Evolutionary conservation across 2,113 vertebrate species (phyloP).

Genomic region (Engystomops pustulosus): DNA sequence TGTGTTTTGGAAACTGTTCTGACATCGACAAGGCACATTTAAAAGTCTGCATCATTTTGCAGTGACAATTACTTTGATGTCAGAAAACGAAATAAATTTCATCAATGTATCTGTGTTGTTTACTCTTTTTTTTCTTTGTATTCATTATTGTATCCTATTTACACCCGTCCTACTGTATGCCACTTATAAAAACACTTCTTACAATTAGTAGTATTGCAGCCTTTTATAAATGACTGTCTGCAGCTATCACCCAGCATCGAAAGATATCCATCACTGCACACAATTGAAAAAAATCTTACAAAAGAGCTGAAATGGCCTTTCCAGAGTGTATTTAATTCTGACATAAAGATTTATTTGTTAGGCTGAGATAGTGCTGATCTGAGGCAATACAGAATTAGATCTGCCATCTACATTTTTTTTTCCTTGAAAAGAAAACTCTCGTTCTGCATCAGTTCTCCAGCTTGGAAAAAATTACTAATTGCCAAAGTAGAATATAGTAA

Average conservation of each 20-base stretch:
- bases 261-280: constrained; percentile 40
- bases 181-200: not conserved
- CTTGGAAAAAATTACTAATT: not conserved
- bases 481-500: not conserved
- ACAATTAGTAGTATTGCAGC: constrained; percentile 12
- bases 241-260: constrained; percentile 30
- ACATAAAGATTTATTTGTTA: constrained; percentile 48
- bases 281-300: constrained; percentile 28
- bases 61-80: constrained; percentile 53
- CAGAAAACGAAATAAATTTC: constrained; percentile 44
- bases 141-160: not conserved
- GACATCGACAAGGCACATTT: constrained; percentile 41
- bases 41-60: constrained; percentile 39
- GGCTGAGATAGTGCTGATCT: constrained; percentile 43
- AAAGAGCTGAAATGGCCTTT: constrained; percentile 49
- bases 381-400: constrained; percentile 30
- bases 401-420: constrained; percentile 19
- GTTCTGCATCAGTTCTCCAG: not conserved
- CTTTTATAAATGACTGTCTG: constrained; percentile 5
- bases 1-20: constrained; percentile 47
- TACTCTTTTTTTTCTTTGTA: not conserved
- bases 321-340: constrained; percentile 45
- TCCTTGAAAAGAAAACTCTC: not conserved
- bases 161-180: not conserved
- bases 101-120: constrained; percentile 13